Base-by-base conservation (phyloP, 2,888 invertebrate genomes). In the Drosophila meridionalis region DNA sequence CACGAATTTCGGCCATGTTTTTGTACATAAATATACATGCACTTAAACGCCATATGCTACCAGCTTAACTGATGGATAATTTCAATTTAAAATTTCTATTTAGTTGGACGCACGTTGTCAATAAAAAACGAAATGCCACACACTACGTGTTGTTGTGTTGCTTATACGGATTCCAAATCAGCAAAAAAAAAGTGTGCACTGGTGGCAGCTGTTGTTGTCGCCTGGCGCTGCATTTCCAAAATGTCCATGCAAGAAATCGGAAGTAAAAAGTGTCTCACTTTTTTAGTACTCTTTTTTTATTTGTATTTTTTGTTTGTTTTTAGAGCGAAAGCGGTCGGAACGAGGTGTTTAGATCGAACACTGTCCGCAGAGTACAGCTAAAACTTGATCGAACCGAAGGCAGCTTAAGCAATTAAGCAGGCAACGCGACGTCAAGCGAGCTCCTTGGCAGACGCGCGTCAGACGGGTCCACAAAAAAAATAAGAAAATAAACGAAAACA, bases 81-180 rank as follows among this genome's bases (percentile, higher is more conserved):
- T 47, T 69, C 1, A 30, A 32, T 32, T 42, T 28, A 30, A 55
- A 28, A n/a, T 58, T 68, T 75, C 60, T 83, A 69, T 81, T 70
- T 50, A 42, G 59, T 34, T 56, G 59, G 64, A 69, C 69, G 53
- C 59, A 71, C 73, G 36, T 52, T 48, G 47, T 9, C 36, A 14
- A 48, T 34, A 50, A n/a, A 38, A 61, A 58, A 63, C 74, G 66
- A 78, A 57, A 55, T 67, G 64, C 88, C 87, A 84, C 90, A 89
- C 85, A 90, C 50, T 70, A 61, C 50, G 69, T 69, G 43, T 36
- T 78, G 38, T 58, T 66, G 38, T 40, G 69, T 56, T 76, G 71
- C 87, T 90, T 87, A 72, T 90, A 87, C 62, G 87, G 87, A 85
- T 87, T 87, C 87, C 88, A 90, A 89, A 83, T 75, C 52, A 63